Percentiles rank a stretch among this genome's conserved stretches.
These are phyloP conservation scores for Brachionus sp. DNA, from an alignment of 1,140 invertebrate species.

Conservation along the genomic window DNA sequence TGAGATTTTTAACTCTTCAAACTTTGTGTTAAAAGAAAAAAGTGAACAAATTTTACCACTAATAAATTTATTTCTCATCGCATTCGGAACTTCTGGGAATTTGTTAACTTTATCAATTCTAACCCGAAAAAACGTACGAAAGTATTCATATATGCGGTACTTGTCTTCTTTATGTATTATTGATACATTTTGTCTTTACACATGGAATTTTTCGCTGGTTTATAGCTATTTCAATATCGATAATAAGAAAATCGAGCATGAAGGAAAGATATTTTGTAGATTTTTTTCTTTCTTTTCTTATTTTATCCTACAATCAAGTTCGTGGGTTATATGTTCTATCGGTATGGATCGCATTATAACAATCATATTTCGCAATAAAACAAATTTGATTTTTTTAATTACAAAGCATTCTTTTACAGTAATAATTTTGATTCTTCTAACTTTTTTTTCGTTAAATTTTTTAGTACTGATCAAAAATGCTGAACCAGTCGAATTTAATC, in stretches of 20 bases:
- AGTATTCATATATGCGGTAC: background rate
- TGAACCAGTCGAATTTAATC: background rate
- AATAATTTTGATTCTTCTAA: background rate
- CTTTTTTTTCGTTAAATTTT: background rate
- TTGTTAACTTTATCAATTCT: background rate
- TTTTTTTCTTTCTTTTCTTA: background rate
- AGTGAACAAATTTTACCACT: background rate
- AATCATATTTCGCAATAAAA: background rate
- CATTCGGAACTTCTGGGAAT: background rate
- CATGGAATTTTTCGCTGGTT: conserved; percentile 8
- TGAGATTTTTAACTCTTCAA: too few species aligned
- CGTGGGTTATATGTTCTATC: conserved; percentile 5
- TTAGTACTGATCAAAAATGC: background rate
- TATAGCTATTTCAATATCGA: background rate
- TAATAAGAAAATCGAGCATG: background rate
- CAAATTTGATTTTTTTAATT: background rate
- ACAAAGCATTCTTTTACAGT: background rate
- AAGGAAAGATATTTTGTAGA: background rate
- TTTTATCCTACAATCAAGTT: conserved; percentile 17
- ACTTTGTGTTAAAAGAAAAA: background rate
- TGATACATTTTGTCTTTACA: background rate
- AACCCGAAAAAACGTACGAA: background rate
- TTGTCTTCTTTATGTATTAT: background rate
- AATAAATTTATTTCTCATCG: background rate
- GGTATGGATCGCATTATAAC: background rate